Percentiles rank a stretch among this genome's conserved stretches.
These are phyloP conservation scores for Noturus placidus DNA, from an alignment of 2,113 vertebrate species.

Conservation along the genomic window DNA sequence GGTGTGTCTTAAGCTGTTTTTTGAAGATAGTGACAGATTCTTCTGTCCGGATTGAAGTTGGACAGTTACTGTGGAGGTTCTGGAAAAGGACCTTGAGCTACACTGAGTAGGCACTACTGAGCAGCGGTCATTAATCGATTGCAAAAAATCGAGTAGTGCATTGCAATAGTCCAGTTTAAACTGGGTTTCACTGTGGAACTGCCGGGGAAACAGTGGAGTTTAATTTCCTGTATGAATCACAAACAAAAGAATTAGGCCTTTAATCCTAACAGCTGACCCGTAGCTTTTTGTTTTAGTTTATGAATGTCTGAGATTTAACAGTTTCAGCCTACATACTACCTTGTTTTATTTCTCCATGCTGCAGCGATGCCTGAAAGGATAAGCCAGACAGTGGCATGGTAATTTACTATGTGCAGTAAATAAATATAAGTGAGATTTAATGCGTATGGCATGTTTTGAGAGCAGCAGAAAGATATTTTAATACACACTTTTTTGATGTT, in stretches of 20 bases:
- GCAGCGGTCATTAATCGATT: too few species aligned
- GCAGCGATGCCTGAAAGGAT: too few species aligned
- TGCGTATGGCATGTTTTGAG: background rate
- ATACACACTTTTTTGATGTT: background rate
- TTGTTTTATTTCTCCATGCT: background rate
- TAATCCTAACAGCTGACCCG: background rate
- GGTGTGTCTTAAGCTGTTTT: too few species aligned
- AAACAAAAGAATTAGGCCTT: background rate
- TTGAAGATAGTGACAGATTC: too few species aligned
- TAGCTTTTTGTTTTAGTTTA: background rate
- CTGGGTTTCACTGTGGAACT: background rate
- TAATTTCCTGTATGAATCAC: background rate
- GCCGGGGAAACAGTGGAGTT: too few species aligned
- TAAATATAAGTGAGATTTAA: background rate
- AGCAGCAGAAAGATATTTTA: too few species aligned
- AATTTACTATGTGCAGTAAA: background rate
- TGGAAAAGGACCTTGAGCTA: too few species aligned
- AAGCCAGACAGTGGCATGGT: too few species aligned
- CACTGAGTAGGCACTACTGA: too few species aligned
- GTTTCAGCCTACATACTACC: background rate
- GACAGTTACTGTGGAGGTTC: too few species aligned
- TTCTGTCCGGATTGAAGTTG: too few species aligned
- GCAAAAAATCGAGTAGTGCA: too few species aligned
- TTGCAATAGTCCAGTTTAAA: background rate
- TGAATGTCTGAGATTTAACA: background rate